Evolutionary conservation across 2,888 invertebrate species (phyloP).

Genomic region (Cheilosia impressa): DNA sequence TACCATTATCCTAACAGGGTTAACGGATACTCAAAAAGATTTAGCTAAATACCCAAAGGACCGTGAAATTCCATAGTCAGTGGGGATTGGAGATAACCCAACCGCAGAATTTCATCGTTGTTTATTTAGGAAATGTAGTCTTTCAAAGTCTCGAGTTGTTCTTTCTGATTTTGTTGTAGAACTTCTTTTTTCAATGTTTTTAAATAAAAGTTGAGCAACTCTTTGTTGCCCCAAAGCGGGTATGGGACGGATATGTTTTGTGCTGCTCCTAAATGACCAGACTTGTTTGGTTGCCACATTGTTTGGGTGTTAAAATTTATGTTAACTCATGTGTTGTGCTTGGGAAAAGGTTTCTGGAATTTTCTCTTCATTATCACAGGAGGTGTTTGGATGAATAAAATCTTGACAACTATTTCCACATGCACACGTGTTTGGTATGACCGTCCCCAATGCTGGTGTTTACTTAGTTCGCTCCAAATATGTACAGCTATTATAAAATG

Average conservation of each 20-base stretch:
- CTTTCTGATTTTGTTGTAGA: background rate
- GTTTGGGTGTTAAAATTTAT: background rate
- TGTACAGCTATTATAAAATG: background rate
- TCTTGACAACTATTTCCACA: background rate
- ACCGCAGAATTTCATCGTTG: slow-evolving; percentile 5
- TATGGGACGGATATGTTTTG: too few species aligned
- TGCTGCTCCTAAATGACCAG: slow-evolving; percentile 2
- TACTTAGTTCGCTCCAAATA: slow-evolving; percentile 5
- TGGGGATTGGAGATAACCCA: background rate
- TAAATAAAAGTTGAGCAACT: background rate
- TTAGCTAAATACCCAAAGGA: background rate
- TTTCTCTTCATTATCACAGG: background rate
- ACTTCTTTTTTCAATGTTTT: background rate
- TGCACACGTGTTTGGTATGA: background rate
- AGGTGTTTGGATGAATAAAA: background rate
- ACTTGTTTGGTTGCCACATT: background rate
- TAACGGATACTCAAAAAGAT: slow-evolving; percentile 1
- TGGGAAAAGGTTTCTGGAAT: background rate
- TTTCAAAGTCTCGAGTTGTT: background rate
- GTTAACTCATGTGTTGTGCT: background rate
- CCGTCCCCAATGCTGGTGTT: background rate
- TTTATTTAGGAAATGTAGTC: background rate
- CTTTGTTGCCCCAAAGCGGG: background rate
- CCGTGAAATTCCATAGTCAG: background rate
- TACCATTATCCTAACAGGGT: background rate